Percentiles rank a stretch among this genome's conserved stretches.
phyloP scores from a whole-genome alignment of 2,888 invertebrate genomes.

The Caenorhabditis panamensis region DNA sequence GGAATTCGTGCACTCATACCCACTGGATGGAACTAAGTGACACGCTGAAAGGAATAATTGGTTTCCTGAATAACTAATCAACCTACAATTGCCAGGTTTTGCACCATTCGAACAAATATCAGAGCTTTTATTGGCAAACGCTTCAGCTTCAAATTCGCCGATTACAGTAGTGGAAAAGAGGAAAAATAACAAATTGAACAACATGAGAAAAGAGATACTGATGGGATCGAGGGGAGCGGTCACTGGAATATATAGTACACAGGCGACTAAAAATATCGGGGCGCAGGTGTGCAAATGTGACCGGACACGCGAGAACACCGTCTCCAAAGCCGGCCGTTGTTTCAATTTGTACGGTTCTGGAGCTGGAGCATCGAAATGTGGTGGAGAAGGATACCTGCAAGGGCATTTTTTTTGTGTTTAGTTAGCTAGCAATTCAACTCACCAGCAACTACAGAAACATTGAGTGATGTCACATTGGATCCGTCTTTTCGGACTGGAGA shows the following conservation, averaged over 20 bases:
- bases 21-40: conserved; percentile 50
- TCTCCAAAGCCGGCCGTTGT: conserved; percentile 39
- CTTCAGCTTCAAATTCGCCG: not conserved
- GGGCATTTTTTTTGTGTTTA: too few relatives aligned
- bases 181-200: conserved; percentile 18
- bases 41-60: conserved; percentile 39
- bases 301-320: conserved; percentile 12
- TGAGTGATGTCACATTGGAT: conserved; percentile 58
- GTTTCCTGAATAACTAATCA: not conserved
- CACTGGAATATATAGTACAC: conserved; percentile 52
- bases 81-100: conserved; percentile 32
- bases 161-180: conserved; percentile 5
- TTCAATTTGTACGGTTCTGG: conserved; percentile 55
- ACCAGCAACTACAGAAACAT: conserved; percentile 67
- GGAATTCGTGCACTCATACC: conserved; percentile 39
- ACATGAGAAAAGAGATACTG: conserved; percentile 12
- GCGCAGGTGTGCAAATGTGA: conserved; percentile 53
- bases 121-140: conserved; percentile 6
- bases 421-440: too few relatives aligned
- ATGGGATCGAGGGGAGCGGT: conserved; percentile 12
- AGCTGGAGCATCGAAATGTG: conserved; percentile 48
- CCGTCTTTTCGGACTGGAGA: conserved; percentile 16
- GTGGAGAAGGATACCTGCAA: conserved; percentile 55
- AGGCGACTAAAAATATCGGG: conserved; percentile 51
- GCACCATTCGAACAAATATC: conserved; percentile 51